Base-by-base conservation (phyloP, 2,888 invertebrate species). In the Phortica magna region DNA sequence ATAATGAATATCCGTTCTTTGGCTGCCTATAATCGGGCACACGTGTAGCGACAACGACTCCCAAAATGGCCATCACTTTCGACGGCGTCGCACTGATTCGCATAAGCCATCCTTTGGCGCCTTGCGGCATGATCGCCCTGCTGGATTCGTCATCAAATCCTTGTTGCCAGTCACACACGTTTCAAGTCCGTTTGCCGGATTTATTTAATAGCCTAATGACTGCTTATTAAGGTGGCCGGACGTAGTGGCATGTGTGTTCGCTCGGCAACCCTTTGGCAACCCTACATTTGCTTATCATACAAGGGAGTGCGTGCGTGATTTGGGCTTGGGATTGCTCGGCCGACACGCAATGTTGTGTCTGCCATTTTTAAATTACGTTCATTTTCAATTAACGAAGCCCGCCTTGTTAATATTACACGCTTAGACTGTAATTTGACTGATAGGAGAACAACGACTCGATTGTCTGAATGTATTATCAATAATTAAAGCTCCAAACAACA, bases 301-400 rank as follows among this genome's bases (percentile, higher is more conserved):
- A 31, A 31, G 31, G 2, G 31, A 31, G 5, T 31, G 31, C 31
- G 31, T 31, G 31, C 31, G 31, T 31, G 31, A 31, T 31, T 17
- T 55, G 55, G 14, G 55, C 14, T 55, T 55, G 14, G n/a, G n/a
- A 55, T 17, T 12, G 55, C 7, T 55, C 17, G 5, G 55, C 17
- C 55, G 55, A 55, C 55, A 55, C 17, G 5, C 55, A 31, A 31
- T 61, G 9, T 22, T 61, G 7, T 61, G 61, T 9, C 19, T 10
- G 10, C 22, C 19, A n/a, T 61, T 31, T 65, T 12, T 4, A 53
- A 70, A 53, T 70, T 70, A 53, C 53, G 48, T 70, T 53, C 53
- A 70, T 70, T 70, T 70, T 70, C 70, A 71, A 71, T 71, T 71
- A 71, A 71, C 70, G 53, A 71, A 71, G 12, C 14, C 53, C 70